Evolutionary conservation across 2,888 invertebrate genomes (phyloP).

Genomic region (Aspidiotus rigidus): DNA sequence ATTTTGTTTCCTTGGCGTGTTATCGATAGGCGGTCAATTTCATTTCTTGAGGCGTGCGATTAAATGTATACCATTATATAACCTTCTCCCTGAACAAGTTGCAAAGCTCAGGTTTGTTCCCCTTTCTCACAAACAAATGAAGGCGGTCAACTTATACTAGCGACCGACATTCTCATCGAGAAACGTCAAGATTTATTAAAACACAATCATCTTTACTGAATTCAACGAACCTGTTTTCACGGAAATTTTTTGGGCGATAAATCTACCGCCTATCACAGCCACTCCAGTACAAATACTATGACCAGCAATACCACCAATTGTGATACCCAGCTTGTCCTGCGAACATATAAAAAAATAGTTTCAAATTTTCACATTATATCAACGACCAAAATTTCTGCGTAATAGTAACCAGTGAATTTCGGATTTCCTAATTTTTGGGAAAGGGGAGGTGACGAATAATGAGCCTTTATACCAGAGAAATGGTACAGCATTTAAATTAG

Average conservation of each 20-base stretch:
- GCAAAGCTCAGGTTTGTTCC: no score
- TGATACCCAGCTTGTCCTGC: slow-evolving; percentile 82
- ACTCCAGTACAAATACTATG: slow-evolving; percentile 94
- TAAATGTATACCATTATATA: no score
- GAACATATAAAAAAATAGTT: background rate
- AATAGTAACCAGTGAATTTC: background rate
- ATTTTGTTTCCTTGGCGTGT: no score
- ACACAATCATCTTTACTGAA: background rate
- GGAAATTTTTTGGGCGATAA: slow-evolving; percentile 94
- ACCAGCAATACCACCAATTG: slow-evolving; percentile 85
- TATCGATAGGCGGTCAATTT: no score
- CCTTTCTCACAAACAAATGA: no score
- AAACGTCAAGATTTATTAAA: no score
- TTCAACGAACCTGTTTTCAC: slow-evolving; percentile 73
- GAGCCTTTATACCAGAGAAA: no score
- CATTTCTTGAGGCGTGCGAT: no score
- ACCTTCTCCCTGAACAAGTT: no score
- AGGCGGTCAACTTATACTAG: no score
- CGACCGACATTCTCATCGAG: no score
- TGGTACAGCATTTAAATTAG: no score
- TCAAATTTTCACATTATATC: background rate
- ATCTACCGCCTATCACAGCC: slow-evolving; percentile 91
- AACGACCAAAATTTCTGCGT: background rate
- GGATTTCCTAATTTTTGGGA: background rate
- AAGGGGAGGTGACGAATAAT: background rate